A percentile compares a stretch with the other conserved stretches of the same genome.
These are phyloP conservation scores for Gandaritis pyraliata DNA, from an alignment of 2,888 invertebrate species.

Conservation along the genomic window DNA sequence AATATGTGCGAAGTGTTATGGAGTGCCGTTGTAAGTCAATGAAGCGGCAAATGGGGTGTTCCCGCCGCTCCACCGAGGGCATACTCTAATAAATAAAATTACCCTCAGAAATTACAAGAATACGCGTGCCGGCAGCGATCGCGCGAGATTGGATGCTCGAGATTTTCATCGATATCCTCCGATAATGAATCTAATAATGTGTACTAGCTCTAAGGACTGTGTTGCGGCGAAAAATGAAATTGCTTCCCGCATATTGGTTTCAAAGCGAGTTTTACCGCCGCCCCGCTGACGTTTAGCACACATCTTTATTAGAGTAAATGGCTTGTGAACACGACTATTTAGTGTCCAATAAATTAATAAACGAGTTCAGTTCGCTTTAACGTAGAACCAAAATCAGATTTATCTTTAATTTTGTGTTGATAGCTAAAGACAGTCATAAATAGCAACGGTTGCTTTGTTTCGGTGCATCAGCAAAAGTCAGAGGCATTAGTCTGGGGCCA, in stretches of 20 bases:
- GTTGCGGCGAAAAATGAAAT: constrained; percentile 59
- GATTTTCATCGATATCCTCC: constrained; percentile 78
- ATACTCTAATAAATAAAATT: constrained; percentile 84
- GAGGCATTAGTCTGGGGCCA: constrained; percentile 30
- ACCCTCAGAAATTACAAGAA: constrained; percentile 84
- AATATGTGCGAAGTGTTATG: constrained; percentile 84
- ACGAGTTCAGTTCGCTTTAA: constrained; percentile 42
- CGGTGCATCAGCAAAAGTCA: constrained; percentile 25
- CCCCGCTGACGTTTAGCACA: constrained; percentile 42
- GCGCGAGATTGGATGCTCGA: constrained; percentile 79
- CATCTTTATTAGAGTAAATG: constrained; percentile 39
- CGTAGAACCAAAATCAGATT: constrained; percentile 27
- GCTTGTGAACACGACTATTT: constrained; percentile 45
- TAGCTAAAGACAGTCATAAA: constrained; percentile 10
- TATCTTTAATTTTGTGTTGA: constrained; percentile 7
- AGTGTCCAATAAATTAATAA: constrained; percentile 44
- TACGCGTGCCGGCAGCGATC: constrained; percentile 74
- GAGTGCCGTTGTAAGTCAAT: constrained; percentile 85
- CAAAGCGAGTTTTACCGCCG: constrained; percentile 43
- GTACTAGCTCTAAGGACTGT: constrained; percentile 68
- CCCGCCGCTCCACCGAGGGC: constrained; percentile 73
- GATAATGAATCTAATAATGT: constrained; percentile 81
- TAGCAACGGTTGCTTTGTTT: constrained; percentile 14
- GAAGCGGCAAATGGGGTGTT: constrained; percentile 84
- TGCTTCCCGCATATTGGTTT: constrained; percentile 45